Base-by-base conservation (phyloP, 2,888 invertebrate genomes). In the Portevinia maculata region DNA sequence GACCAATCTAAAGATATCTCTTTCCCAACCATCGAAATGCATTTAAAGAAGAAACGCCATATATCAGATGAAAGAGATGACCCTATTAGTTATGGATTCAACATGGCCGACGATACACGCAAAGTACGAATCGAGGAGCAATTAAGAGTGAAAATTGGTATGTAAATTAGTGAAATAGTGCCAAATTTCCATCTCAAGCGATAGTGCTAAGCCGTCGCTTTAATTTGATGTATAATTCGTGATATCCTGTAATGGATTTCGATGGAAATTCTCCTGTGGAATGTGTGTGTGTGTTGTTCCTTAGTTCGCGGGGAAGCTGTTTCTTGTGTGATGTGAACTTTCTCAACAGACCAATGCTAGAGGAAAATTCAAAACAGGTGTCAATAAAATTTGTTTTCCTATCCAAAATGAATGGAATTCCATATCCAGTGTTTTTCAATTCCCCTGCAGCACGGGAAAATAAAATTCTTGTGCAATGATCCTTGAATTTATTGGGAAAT, bases 101-200 rank as follows among this genome's bases (percentile, higher is more conserved):
- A 95, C 94, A 96, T 96, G 96, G 96, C 96, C 93, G 96, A 96
- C 93, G 95, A 94, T 93, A 94, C 94, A 93, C 95, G 95, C 93
- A 94, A 95, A 94, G 96, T 97, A 86, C 94, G 97, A 93, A 94
- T 96, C 91, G 96, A 96, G 92, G 97, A 97, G 93, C 95, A 96
- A 92, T 94, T 97, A 92, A 96, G 95, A 94, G 96, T 97, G 91
- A 97, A 97, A 94, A 96, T 97, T 91, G 97, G 97, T 97, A 93
- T 92, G 95, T 94, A 91, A 88, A 88, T 86, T 73, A 60, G 79
- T 71, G 70, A 67, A 75, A 69, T 79, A 84, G 74, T 84, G 41
- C 65, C 32, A 59, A 70, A 71, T 50, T 62, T 46, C 2, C n/a
- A 17, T 1, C n/a, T 1, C 39, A 83, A 60, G 67, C 41, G 48